A percentile compares a stretch with the other conserved stretches of the same genome.
These are phyloP conservation scores for Hydrochoerus hydrochaeris DNA, from an alignment of 2,113 vertebrate genomes.

Conservation along the genomic window DNA sequence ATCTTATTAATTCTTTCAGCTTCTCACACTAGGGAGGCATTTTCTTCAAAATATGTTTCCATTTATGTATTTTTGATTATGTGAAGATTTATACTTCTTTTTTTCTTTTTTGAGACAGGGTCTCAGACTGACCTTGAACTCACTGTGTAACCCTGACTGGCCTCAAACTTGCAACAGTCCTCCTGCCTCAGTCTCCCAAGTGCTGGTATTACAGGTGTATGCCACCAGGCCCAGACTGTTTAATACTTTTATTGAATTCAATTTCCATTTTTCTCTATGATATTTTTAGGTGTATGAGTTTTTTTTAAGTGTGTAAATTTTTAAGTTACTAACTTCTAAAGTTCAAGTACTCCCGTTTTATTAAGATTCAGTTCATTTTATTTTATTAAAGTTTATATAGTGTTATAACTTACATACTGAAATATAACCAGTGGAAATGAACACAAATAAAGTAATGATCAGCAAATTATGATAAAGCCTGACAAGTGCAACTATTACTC, in stretches of 20 bases:
- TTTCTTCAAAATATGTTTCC: too few relatives aligned
- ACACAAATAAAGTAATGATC: neutral
- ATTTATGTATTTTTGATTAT: neutral
- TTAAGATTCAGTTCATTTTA: slow-evolving; percentile 35
- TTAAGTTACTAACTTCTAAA: slow-evolving; percentile 25
- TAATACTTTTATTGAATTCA: slow-evolving; percentile 42
- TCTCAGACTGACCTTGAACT: neutral
- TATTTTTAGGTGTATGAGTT: slow-evolving; percentile 15
- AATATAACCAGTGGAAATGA: neutral
- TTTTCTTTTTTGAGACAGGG: too few relatives aligned
- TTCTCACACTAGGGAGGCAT: neutral
- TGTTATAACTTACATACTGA: slow-evolving; percentile 52
- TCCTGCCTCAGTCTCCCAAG: neutral
- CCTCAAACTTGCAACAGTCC: neutral
- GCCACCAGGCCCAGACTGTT: neutral
- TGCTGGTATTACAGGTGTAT: neutral
- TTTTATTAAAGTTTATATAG: slow-evolving; percentile 29
- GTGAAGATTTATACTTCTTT: neutral
- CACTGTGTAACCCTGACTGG: neutral
- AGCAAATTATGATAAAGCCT: neutral
- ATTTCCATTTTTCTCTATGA: neutral
- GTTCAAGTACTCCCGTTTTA: slow-evolving; percentile 51
- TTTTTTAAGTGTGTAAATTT: neutral
- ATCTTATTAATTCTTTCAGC: neutral
- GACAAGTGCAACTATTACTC: neutral